Conservation (phyloP, 2,888 invertebrate genomes). For the Caenorhabditis macrosperma region DNA sequence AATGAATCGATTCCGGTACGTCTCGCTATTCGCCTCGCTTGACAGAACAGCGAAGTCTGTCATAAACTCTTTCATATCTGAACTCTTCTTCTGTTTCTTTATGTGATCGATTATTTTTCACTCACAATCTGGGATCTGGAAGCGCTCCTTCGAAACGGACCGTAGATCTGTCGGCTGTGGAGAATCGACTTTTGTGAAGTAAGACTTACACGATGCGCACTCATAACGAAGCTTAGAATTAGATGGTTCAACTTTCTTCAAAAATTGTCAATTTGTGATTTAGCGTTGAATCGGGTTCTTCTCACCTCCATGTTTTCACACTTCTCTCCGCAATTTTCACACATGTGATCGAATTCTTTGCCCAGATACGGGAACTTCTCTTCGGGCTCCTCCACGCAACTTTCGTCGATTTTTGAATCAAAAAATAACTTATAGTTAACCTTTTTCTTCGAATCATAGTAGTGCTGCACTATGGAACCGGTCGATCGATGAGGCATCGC, state of each 20-base stretch:
- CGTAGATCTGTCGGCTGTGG: slow-evolving; percentile 23
- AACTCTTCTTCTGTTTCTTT: not conserved
- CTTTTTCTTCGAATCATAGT: slow-evolving; percentile 32
- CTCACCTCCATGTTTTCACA: slow-evolving; percentile 25
- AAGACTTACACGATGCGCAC: slow-evolving; percentile 11
- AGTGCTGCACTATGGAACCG: slow-evolving; percentile 23
- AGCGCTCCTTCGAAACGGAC: not conserved
- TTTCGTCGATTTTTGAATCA: not conserved
- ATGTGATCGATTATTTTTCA: not conserved
- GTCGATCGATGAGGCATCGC: slow-evolving; percentile 27
- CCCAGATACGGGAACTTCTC: not conserved
- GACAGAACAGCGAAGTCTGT: not conserved
- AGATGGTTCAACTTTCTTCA: not conserved
- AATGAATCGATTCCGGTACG: not conserved
- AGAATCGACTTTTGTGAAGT: not conserved
- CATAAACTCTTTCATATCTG: slow-evolving; percentile 8
- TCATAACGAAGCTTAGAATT: not conserved
- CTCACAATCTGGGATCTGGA: slow-evolving; percentile 22
- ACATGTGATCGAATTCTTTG: slow-evolving; percentile 3
- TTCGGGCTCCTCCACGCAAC: too few species aligned
- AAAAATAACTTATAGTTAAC: slow-evolving; percentile 10
- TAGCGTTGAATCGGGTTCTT: not conserved
- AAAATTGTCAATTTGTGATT: too few species aligned
- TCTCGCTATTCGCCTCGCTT: not conserved
- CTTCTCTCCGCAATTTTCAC: slow-evolving; percentile 40